Base-by-base conservation (phyloP, 2,888 invertebrate genomes). In the Phortica magna region DNA sequence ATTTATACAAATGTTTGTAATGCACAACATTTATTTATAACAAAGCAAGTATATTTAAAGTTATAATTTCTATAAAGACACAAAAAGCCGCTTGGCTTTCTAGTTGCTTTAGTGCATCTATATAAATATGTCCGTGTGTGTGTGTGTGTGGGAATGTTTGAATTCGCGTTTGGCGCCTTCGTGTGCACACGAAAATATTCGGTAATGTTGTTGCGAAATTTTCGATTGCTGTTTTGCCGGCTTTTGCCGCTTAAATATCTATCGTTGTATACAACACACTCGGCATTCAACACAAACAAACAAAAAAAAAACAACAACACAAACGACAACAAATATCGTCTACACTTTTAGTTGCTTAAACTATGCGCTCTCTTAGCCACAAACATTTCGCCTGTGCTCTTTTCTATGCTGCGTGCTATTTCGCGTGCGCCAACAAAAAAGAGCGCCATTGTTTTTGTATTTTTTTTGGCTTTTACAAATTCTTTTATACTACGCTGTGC, bases 371-470 rank as follows among this genome's bases (percentile, higher is more conserved):
- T 61, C 61, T 61, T 55, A 55, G 1, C 6, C 48, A 14, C 48
- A 12, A 48, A 9, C 10, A 7, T 17, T n/a, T 22, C n/a, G 61
- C 64, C 61, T 72, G 71, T 39, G 43, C 55, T 61, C 72, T 75
- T 81, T 77, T 78, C 75, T 22, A 10, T 68, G 72, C 76, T 76
- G 70, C 22, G n/a, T 53, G 61, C 31, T 67, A 84, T 71, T 79
- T 78, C 84, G 88, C 83, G 80, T 84, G 86, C 86, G 88, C 83
- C 79, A 70, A 10, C 42, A 67, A 61, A 39, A 57, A 64, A 59
- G 73, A 61, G 61, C 73, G 73, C 61, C 59, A 31, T 31, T 31
- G 31, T 31, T 31, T 31, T 31, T 31, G n/a, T n/a, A n/a, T 31
- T 82, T 80, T 31, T 22, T 17, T 31, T 7, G n/a, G n/a, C n/a